Evolutionary conservation across 2,888 invertebrate genomes (phyloP), one percentile per base, ranked within the genome.

Genomic region (Hemaris fuciformis): DNA sequence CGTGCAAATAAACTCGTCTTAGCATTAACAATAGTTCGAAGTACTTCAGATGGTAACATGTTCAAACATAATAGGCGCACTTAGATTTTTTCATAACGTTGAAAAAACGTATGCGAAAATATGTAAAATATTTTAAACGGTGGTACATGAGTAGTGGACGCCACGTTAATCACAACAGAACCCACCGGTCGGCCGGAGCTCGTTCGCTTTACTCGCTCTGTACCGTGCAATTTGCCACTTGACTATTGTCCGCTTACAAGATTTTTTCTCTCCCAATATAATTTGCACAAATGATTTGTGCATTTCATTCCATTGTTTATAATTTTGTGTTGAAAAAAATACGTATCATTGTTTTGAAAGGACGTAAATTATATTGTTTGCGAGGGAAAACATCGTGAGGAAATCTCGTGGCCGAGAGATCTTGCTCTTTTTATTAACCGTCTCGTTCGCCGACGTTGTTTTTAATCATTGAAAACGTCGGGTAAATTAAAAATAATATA

Each of bases 181-280:
- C 18, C 18, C 31, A 53, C 18, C 53, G 27, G 53, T 31, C 3
- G 27, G 27, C 10, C 18, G 18, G 10, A 15, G 48, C 48, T 15
- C 27, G 48, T 48, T 53, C 7, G 7, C 27, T 27, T 8, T 2
- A 22, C 45, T 45, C 3, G 2, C 0, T 53, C 31, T 53, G 48
- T 53, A 53, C 15, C 18, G 27, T 27, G 53, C 31, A 53, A 53
- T 53, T 48, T 31, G 18, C 53, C 31, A 31, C 31, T 25, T 48
- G 15, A 25, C 48, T 31, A 53, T 53, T 53, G 53, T 53, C 27
- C 53, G 27, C 53, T 53, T 53, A 31, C 53, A 18, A 31, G 53
- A 53, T 53, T 31, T 53, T 20, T 53, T 53, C 53, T 31, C 53
- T 8, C n/a, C 23, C 18, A 23, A 27, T 48, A 48, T 53, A 53